Base-by-base conservation (phyloP, 2,113 vertebrate genomes). In the Phainopepla nitens region DNA sequence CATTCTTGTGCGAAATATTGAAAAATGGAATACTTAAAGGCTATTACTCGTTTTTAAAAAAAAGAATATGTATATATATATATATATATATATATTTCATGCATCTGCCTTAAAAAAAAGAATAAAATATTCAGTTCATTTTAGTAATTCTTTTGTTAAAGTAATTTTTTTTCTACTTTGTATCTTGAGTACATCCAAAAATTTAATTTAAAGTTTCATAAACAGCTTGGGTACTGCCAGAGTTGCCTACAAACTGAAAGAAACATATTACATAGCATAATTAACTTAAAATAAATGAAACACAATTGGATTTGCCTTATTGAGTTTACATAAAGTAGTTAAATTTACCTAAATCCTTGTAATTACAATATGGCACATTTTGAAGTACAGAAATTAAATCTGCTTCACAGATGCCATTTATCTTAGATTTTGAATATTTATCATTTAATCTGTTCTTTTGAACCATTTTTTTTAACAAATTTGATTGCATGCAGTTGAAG, bases 241-340 rank as follows among this genome's bases (percentile, higher is more conserved):
- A 58, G 33, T 18, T 93, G 84, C 64, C 89, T 95, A 29, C 13
- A 66, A 87, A 90, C 51, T 45, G 71, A 70, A 92, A 58, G 29
- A 94, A 89, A 82, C 3, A 0, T 79, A 87, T 88, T 90, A 81
- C 36, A 77, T 16, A 75, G 25, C 41, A 87, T 94, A 96, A 97
- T 89, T 96, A 85, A 94, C 60, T 93, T 95, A 57, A 93, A 94
- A 88, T 90, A 88, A 96, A 94, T 89, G 58, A 44, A 94, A 81
- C 49, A 64, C 50, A 92, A 87, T 70, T 95, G 87, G 53, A 95
- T 97, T 96, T 95, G 45, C 72, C 47, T 96, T 82, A 94, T 31
- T 70, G 72, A 94, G 56, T 91, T 95, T 96, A 82, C 49, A 85
- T 81, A 90, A 97, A 95, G 75, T 82, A 87, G 81, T 96, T 93